A percentile compares a stretch with the other conserved stretches of the same genome.
phyloP scores from a whole-genome alignment of 2,113 vertebrate genomes.

The Scomber scombrus region DNA sequence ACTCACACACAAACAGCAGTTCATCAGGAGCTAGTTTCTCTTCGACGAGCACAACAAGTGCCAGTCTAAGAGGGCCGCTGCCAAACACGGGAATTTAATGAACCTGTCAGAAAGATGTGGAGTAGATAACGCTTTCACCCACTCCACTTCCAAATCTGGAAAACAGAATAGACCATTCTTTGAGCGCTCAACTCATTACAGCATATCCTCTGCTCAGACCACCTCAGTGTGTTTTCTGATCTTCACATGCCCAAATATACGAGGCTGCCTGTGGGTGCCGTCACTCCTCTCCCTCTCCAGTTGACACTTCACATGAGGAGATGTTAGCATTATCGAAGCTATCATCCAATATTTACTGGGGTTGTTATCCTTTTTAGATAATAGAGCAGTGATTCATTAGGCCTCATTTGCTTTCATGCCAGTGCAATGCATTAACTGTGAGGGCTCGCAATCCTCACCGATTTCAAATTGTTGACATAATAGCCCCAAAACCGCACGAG shows the following conservation, averaged over 20 bases:
- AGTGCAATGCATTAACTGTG: slow-evolving; percentile 54
- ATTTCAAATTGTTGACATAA: slow-evolving; percentile 65
- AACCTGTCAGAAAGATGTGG: slow-evolving; percentile 65
- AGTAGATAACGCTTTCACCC: slow-evolving; percentile 56
- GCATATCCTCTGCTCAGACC: slow-evolving; percentile 19
- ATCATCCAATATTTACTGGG: slow-evolving; percentile 46
- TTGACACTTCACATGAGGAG: slow-evolving; percentile 51
- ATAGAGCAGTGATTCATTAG: slow-evolving; percentile 67
- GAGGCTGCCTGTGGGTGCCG: slow-evolving; percentile 38
- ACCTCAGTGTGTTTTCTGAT: slow-evolving; percentile 44
- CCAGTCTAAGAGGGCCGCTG: slow-evolving; percentile 39
- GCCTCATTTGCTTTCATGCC: slow-evolving; percentile 55
- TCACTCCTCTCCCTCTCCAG: slow-evolving; percentile 42
- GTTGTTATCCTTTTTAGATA: slow-evolving; percentile 53
- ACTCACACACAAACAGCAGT: slow-evolving; percentile 59
- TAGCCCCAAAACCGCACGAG: slow-evolving; percentile 1
- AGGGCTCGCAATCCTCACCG: slow-evolving; percentile 52
- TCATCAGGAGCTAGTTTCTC: slow-evolving; percentile 45
- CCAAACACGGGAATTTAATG: slow-evolving; percentile 62
- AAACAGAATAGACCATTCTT: slow-evolving; percentile 35
- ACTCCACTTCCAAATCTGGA: slow-evolving; percentile 21
- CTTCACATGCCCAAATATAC: slow-evolving; percentile 22
- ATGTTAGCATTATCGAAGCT: slow-evolving; percentile 50
- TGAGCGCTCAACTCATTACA: slow-evolving; percentile 47
- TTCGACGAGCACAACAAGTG: slow-evolving; percentile 53